These are phyloP conservation scores for Agrenia bidenticulata DNA, from an alignment of 2,888 invertebrate species.

Conservation along the genomic window DNA sequence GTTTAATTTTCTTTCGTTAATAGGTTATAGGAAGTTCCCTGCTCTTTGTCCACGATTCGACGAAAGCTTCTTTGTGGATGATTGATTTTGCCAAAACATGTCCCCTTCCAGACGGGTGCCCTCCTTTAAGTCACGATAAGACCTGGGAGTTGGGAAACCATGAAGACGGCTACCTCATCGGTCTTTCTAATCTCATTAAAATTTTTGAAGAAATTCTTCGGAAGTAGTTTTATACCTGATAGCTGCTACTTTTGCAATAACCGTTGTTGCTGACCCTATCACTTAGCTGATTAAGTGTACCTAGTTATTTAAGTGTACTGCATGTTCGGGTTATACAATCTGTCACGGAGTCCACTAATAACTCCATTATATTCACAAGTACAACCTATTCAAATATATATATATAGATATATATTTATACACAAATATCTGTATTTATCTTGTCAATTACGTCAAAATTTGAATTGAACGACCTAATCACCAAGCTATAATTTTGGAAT, in stretches of 20 bases:
- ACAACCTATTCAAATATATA: no score
- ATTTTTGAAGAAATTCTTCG: slow-evolving; percentile 63
- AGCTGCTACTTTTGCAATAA: slow-evolving; percentile 6
- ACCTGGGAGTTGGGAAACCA: slow-evolving; percentile 91
- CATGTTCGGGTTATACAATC: no score
- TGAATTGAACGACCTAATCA: no score
- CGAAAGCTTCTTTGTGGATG: slow-evolving; percentile 88
- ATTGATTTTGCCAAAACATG: slow-evolving; percentile 92
- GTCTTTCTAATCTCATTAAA: slow-evolving; percentile 83
- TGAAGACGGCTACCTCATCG: slow-evolving; percentile 93
- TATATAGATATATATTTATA: no score
- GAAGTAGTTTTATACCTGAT: slow-evolving; percentile 8
- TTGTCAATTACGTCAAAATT: no score
- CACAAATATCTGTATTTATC: no score
- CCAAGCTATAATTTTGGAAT: no score
- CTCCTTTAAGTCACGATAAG: slow-evolving; percentile 71
- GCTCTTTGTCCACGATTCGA: slow-evolving; percentile 88
- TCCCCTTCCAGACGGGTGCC: slow-evolving; percentile 71
- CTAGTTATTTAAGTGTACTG: no score
- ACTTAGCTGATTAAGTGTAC: no score
- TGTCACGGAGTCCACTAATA: no score
- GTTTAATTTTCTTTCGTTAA: slow-evolving; percentile 53
- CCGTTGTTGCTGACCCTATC: no score
- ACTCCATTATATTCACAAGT: no score
- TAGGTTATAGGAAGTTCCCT: slow-evolving; percentile 89